Base-by-base conservation (phyloP, 2,797 vertebrate species). In the Periparus ater region DNA sequence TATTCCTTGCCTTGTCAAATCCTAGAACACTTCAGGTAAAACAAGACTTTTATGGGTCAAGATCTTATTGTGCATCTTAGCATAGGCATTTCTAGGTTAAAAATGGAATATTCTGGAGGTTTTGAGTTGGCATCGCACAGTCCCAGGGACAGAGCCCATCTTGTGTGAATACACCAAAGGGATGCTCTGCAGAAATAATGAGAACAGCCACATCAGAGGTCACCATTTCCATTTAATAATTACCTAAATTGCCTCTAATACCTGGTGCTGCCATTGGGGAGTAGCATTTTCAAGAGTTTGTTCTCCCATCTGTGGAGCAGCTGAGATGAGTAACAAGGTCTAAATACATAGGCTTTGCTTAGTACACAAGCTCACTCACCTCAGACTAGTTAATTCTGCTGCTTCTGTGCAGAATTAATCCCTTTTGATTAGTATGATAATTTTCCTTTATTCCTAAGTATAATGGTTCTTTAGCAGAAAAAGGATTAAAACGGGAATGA, bases 311-410 rank as follows among this genome's bases (percentile, higher is more conserved):
- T 78, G 8, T 27, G 27, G 47, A 81, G 36, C 48, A 93, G 71
- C 68, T 92, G 87, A 74, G 70, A 53, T 38, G 77, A 94, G 60
- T 82, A 91, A 79, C 86, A 85, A 82, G 74, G 54, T 89, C 85
- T 92, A 81, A 85, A 88, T 40, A 47, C 0, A 62, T 60, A 75
- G 80, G 73, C 32, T 90, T 84, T 84, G 76, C 70, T 81, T n/a
- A 34, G 76, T 60, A 70, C 70, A 63, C 51, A 94, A 80, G n/a
- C 19, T 88, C 78, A 84, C 50, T 53, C 91, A 92, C 61, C 70
- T 89, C 79, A 78, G 76, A 74, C 51, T 72, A 15, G 58, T 65
- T 91, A 84, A 90, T 68, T 74, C 47, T 91, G 47, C 30, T 86
- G 50, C 70, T 84, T 17, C 62, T 90, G 27, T 81, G 48, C 51